Evolutionary conservation across 1,140 invertebrate genomes (phyloP).

Genomic region (Orchesella cincta): DNA sequence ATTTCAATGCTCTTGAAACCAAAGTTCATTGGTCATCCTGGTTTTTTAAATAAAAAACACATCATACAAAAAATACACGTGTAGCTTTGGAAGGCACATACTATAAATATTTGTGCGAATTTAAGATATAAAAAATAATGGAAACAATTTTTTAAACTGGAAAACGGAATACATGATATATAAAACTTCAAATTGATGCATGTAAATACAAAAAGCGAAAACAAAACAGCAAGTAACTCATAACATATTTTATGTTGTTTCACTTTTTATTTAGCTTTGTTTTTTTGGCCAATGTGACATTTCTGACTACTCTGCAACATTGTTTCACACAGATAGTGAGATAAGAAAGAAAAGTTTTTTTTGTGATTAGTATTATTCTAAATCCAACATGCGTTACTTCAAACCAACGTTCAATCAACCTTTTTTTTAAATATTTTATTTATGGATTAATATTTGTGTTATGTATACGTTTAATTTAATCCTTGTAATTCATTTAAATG

Average conservation of each 20-base stretch:
- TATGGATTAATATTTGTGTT: slow-evolving; percentile 1
- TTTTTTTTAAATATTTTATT: slow-evolving; percentile 7
- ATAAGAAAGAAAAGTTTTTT: slow-evolving; percentile 15
- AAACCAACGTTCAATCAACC: neutral
- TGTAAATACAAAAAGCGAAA: too few species aligned
- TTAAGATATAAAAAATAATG: too few species aligned
- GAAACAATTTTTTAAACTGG: too few species aligned
- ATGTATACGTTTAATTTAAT: slow-evolving; percentile 1
- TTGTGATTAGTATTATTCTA: slow-evolving; percentile 13
- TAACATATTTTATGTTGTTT: slow-evolving; percentile 7
- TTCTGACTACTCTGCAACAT: neutral
- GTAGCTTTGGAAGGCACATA: too few species aligned
- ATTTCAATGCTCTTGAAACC: too few species aligned
- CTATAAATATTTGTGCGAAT: too few species aligned
- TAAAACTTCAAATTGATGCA: too few species aligned
- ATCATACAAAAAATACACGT: too few species aligned
- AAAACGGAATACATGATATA: too few species aligned
- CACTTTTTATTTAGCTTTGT: slow-evolving; percentile 17
- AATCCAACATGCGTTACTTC: neutral
- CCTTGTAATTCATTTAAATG: slow-evolving; percentile 7
- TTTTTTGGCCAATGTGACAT: slow-evolving; percentile 27
- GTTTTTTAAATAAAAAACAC: too few species aligned
- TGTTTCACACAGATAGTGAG: slow-evolving; percentile 11
- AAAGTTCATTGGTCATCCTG: too few species aligned
- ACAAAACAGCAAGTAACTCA: too few species aligned